Conservation (phyloP, 2,888 invertebrate genomes). For the Plebejus melissa region DNA sequence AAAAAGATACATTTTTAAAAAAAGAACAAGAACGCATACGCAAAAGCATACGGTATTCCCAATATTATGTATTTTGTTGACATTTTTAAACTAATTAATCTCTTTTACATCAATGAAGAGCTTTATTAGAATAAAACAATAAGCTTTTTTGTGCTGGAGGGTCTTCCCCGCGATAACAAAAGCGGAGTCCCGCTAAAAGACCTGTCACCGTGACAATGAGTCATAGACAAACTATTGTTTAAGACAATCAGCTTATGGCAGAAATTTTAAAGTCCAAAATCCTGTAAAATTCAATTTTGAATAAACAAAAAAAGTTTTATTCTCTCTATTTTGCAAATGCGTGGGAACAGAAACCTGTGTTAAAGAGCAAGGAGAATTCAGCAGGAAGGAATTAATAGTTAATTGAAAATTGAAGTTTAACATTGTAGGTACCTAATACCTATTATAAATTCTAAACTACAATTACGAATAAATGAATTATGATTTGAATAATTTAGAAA, state of each 20-base stretch:
- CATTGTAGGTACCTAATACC: background rate
- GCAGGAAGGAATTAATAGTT: background rate
- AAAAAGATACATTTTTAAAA: background rate
- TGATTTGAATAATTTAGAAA: too few species aligned
- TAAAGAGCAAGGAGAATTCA: background rate
- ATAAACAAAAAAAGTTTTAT: slow-evolving; percentile 10
- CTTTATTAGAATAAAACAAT: slow-evolving; percentile 31
- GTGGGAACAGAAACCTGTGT: slow-evolving; percentile 9
- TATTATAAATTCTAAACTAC: too few species aligned
- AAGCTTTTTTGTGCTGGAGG: slow-evolving; percentile 30
- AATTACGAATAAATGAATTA: too few species aligned
- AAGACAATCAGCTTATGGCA: slow-evolving; percentile 7
- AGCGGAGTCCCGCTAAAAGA: slow-evolving; percentile 38
- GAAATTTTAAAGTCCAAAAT: slow-evolving; percentile 16
- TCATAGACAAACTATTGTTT: slow-evolving; percentile 33
- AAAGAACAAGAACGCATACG: background rate
- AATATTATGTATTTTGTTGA: background rate
- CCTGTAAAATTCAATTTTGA: slow-evolving; percentile 1
- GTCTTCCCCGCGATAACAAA: slow-evolving; percentile 35
- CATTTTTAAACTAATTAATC: slow-evolving; percentile 14
- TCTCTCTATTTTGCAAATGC: slow-evolving; percentile 13
- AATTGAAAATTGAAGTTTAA: background rate
- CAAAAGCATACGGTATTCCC: background rate
- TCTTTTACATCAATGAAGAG: slow-evolving; percentile 6
- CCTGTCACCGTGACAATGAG: slow-evolving; percentile 37